Evolutionary conservation across 2,888 invertebrate species (phyloP).

Genomic region (Scotopteryx bipunctaria): DNA sequence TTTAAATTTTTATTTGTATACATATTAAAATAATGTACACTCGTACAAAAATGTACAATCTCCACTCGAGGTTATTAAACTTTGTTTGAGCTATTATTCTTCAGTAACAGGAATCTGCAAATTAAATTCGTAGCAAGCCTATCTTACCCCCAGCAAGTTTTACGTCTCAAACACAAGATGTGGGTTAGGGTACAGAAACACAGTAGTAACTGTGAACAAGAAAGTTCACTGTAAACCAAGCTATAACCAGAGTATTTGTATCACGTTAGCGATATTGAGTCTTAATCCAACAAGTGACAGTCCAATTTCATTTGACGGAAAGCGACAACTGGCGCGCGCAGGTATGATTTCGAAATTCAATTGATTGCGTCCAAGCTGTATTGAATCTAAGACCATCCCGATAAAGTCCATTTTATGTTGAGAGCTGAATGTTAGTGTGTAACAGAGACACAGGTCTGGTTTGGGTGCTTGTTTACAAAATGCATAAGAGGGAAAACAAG

Average conservation of each 20-base stretch:
- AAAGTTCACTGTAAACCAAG: not conserved
- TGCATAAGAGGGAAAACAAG: conserved; percentile 52
- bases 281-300: not conserved
- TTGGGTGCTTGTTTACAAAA: conserved; percentile 49
- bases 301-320: conserved; percentile 1
- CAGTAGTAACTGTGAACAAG: not conserved
- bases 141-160: conserved; percentile 4
- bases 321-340: not conserved
- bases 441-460: conserved; percentile 9
- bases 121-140: not conserved
- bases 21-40: too few relatives aligned
- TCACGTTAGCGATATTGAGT: not conserved
- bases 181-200: not conserved
- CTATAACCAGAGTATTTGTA: not conserved
- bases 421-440: conserved; percentile 1
- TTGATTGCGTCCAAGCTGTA: not conserved
- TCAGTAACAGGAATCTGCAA: not conserved
- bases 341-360: not conserved
- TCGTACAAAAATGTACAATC: too few relatives aligned
- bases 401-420: conserved; percentile 13
- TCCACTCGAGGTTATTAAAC: too few relatives aligned
- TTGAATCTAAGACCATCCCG: not conserved
- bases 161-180: conserved; percentile 2
- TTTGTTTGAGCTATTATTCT: not conserved
- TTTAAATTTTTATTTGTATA: too few relatives aligned